A percentile compares a stretch with the other conserved stretches of the same genome.
Evolutionary conservation across 2,797 vertebrate genomes (phyloP).

Genomic region (Pogoniulus pusillus): DNA sequence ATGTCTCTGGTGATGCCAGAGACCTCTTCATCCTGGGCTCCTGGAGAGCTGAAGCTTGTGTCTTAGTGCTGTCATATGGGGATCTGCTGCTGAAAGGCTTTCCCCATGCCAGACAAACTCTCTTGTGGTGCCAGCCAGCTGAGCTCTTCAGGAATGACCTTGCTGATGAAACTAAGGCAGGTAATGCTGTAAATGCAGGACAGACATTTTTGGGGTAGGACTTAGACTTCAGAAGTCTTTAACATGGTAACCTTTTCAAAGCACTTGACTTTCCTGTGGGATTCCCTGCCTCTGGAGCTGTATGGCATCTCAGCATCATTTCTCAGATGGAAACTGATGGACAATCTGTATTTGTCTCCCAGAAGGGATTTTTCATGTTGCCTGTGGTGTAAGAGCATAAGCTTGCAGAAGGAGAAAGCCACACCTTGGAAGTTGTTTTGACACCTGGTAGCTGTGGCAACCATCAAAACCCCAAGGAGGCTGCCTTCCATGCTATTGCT

Average conservation of each 20-base stretch:
- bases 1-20: too few relatives aligned
- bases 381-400: neutral
- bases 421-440: neutral
- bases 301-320: neutral
- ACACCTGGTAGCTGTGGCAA: neutral
- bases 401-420: neutral
- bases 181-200: neutral
- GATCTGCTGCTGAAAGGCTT: neutral
- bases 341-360: neutral
- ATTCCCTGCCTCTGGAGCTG: neutral
- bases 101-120: neutral
- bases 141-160: neutral
- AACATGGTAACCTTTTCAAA: neutral
- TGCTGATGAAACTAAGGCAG: neutral
- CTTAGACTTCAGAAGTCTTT: neutral
- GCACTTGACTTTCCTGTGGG: neutral
- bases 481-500: neutral
- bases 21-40: neutral
- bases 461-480: neutral
- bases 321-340: neutral
- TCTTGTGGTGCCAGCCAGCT: neutral
- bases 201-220: neutral
- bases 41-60: fast-evolving
- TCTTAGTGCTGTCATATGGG: fast-evolving
- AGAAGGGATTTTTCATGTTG: neutral